These are phyloP conservation scores for Brachyalestes nurse DNA, from an alignment of 2,797 vertebrate genomes.

Conservation along the genomic window DNA sequence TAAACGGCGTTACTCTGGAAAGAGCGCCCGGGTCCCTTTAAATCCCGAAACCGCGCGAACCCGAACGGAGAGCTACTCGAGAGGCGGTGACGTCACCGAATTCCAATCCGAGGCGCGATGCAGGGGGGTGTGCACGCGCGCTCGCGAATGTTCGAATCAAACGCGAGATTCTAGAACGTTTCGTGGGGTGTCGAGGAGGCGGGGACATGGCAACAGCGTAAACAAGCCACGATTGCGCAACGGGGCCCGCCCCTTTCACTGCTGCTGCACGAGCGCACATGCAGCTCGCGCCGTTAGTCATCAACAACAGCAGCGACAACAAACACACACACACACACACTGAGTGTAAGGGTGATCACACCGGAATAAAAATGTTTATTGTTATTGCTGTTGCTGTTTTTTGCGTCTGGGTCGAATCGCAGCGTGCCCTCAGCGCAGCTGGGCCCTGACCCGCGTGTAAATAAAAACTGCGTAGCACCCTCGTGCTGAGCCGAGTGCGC, in stretches of 20 bases:
- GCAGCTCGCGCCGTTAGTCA: slow-evolving; percentile 37
- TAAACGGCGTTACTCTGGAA: background rate
- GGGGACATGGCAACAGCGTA: slow-evolving; percentile 75
- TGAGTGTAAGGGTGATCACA: too few species aligned
- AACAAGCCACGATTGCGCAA: slow-evolving; percentile 79
- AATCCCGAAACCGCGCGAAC: slow-evolving; percentile 39
- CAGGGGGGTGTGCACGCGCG: slow-evolving; percentile 30
- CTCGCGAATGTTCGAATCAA: slow-evolving; percentile 15
- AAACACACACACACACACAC: background rate
- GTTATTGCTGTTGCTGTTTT: background rate
- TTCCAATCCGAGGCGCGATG: slow-evolving; percentile 50
- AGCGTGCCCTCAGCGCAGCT: background rate
- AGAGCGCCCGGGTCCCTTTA: slow-evolving; percentile 68
- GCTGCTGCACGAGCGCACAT: slow-evolving; percentile 40
- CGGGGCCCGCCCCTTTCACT: slow-evolving; percentile 30
- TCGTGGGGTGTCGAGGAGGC: slow-evolving; percentile 61
- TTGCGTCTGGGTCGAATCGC: background rate
- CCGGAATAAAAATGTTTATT: background rate
- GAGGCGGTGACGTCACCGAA: slow-evolving; percentile 64
- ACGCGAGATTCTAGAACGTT: slow-evolving; percentile 67
- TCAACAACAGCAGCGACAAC: slow-evolving; percentile 28
- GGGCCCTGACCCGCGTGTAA: slow-evolving; percentile 56
- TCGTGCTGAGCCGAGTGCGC: background rate
- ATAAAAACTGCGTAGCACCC: slow-evolving; percentile 76
- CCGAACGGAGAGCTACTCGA: background rate